phyloP scores from a whole-genome alignment of 53 echinoderm and acorn worm species.

The Temnopleurus reevesii region DNA sequence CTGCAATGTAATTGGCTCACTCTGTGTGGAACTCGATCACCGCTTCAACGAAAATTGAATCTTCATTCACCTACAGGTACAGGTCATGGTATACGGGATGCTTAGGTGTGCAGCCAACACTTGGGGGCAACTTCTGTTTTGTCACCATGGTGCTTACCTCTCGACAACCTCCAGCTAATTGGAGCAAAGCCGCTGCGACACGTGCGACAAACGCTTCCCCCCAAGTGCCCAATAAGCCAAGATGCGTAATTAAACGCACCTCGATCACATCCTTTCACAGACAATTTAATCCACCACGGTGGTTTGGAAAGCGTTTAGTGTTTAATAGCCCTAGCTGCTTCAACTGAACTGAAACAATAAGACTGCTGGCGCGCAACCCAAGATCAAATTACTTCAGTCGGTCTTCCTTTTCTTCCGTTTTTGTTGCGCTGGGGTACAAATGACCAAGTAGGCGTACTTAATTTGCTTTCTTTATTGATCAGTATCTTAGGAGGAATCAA shows the following conservation, averaged over 20 bases:
- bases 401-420: not conserved
- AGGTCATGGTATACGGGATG: not conserved
- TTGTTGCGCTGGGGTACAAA: not conserved
- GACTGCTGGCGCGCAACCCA: not conserved
- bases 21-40: not conserved
- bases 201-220: not conserved
- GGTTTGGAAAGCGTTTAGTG: not conserved
- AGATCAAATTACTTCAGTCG: not conserved
- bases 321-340: not conserved
- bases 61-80: not conserved
- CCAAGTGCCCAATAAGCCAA: conserved; percentile 8
- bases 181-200: not conserved
- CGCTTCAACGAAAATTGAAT: conserved; percentile 10
- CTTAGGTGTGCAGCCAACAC: not conserved
- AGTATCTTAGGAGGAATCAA: not conserved
- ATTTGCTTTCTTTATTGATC: not conserved
- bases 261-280: conserved; percentile 36
- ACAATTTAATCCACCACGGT: conserved; percentile 22
- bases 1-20: not conserved
- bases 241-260: conserved; percentile 22
- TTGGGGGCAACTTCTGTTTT: not conserved
- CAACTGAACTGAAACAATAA: not conserved
- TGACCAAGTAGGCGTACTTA: not conserved
- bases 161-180: conserved; percentile 23
- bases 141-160: not conserved